Evolutionary conservation across 2,888 invertebrate genomes (phyloP).

Genomic region (Plagiodera versicolora): DNA sequence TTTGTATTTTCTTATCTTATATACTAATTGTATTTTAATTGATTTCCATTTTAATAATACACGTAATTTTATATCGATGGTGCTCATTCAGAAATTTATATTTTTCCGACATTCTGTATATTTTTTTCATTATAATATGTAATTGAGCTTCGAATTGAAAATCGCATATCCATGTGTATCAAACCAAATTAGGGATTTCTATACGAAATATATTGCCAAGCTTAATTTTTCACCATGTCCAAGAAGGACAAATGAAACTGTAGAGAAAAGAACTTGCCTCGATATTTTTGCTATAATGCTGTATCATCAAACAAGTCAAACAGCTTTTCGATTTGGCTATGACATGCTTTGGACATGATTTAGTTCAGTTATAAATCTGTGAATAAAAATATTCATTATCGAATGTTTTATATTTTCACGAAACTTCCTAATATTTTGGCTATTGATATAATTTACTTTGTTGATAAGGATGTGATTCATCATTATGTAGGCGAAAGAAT

Average conservation of each 20-base stretch:
- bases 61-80: constrained; percentile 25
- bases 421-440: constrained; percentile 25
- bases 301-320: constrained; percentile 29
- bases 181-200: constrained; percentile 41
- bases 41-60: constrained; percentile 30
- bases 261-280: constrained; percentile 31
- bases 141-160: constrained; percentile 30
- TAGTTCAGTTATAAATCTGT: constrained; percentile 1
- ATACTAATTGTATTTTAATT: constrained; percentile 7
- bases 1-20: constrained; percentile 1
- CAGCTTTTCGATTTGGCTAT: constrained; percentile 21
- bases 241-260: constrained; percentile 32
- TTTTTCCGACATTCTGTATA: constrained; percentile 5
- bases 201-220: constrained; percentile 47
- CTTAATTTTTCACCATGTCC: constrained; percentile 44
- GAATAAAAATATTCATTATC: constrained; percentile 3
- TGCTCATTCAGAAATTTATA: constrained; percentile 28
- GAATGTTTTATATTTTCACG: constrained; percentile 7
- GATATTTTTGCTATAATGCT: constrained; percentile 45
- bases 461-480: constrained; percentile 14
- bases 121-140: constrained; percentile 17
- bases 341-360: constrained; percentile 17
- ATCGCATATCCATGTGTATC: constrained; percentile 47
- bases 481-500: constrained; percentile 19
- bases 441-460: constrained; percentile 11